Evolutionary conservation across 2,888 invertebrate species (phyloP).

Genomic region (Machimus rusticus): DNA sequence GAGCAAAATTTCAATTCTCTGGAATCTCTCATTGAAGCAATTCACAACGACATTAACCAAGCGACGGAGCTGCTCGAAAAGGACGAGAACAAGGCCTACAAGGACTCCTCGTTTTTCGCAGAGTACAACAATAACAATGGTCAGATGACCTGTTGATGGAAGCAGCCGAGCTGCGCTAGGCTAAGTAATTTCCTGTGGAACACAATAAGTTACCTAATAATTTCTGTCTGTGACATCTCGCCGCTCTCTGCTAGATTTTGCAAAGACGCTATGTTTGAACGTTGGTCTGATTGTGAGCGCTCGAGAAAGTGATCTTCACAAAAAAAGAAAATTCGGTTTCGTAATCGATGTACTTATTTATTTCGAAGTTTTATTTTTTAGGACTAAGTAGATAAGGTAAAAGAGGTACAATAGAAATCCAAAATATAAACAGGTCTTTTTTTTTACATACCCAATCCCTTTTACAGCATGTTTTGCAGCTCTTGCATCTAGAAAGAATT

Average conservation of each 20-base stretch:
- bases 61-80: constrained; percentile 71
- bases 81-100: constrained; percentile 64
- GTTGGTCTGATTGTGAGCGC: not conserved
- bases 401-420: not conserved
- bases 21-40: constrained; percentile 79
- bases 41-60: constrained; percentile 78
- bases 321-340: not conserved
- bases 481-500: constrained; percentile 45
- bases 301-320: not conserved
- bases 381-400: not conserved
- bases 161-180: not conserved
- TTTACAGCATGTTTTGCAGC: constrained; percentile 43
- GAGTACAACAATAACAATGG: constrained; percentile 9
- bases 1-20: constrained; percentile 81
- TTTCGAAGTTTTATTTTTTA: not conserved
- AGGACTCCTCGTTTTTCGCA: constrained; percentile 63
- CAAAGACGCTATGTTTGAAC: not conserved
- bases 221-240: not conserved
- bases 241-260: not conserved
- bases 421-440: not conserved
- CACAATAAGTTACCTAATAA: not conserved
- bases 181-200: not conserved
- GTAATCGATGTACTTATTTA: constrained; percentile 11
- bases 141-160: not conserved
- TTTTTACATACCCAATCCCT: not conserved